Percentiles rank a stretch among this genome's conserved stretches.
phyloP scores from a whole-genome alignment of 1,140 invertebrate genomes.

The Goniozus legneri region DNA sequence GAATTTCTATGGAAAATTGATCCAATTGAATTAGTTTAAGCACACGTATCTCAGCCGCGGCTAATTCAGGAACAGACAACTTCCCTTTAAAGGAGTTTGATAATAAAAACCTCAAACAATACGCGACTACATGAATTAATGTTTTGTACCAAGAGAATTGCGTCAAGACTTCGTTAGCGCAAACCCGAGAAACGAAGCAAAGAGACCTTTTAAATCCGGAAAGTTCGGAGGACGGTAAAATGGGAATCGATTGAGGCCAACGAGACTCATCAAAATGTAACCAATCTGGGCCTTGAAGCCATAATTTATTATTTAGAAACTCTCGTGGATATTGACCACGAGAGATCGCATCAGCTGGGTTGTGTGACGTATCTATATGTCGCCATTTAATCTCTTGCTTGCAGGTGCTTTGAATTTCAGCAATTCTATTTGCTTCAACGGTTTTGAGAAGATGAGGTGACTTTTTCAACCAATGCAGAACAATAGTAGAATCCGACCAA shows the following conservation, averaged over 20 bases:
- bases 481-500: constrained; percentile 47
- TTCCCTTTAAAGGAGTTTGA: constrained; percentile 2
- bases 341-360: constrained; percentile 23
- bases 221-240: constrained; percentile 9
- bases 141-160: background rate
- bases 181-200: background rate
- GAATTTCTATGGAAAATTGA: background rate
- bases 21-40: background rate
- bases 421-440: constrained; percentile 45
- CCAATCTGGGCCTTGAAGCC: constrained; percentile 24
- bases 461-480: too few relatives aligned
- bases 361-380: constrained; percentile 22
- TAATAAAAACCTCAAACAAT: constrained; percentile 3
- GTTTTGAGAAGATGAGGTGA: constrained; percentile 32
- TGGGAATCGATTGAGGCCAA: constrained; percentile 3
- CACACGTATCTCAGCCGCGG: background rate
- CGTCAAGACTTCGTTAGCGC: background rate
- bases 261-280: constrained; percentile 1
- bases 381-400: constrained; percentile 19
- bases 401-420: constrained; percentile 28
- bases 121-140: background rate
- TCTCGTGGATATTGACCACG: constrained; percentile 18
- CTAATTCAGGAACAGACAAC: background rate
- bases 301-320: constrained; percentile 16
- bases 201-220: background rate